Evolutionary conservation across 2,888 invertebrate species (phyloP).

Genomic region (Auanema freiburgensis): DNA sequence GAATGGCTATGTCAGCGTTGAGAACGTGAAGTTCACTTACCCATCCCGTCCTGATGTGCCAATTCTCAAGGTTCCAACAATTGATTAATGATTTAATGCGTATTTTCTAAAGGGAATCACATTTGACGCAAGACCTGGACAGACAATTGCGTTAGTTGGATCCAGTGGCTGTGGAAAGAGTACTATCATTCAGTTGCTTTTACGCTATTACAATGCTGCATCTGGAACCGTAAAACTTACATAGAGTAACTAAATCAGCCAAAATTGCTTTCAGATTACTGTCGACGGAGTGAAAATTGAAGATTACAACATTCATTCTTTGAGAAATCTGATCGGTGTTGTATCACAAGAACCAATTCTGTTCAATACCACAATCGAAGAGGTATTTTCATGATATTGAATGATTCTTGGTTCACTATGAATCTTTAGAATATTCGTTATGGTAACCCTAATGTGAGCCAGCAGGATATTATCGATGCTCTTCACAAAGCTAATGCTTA

Average conservation of each 20-base stretch:
- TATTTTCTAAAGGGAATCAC: constrained; percentile 30
- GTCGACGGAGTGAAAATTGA: constrained; percentile 67
- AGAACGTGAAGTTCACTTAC: constrained; percentile 67
- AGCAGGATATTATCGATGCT: constrained; percentile 46
- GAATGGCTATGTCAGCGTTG: constrained; percentile 66
- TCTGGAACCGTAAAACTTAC: constrained; percentile 31
- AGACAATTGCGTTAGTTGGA: constrained; percentile 60
- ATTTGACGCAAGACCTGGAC: constrained; percentile 47
- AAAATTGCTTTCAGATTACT: constrained; percentile 48
- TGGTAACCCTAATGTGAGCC: constrained; percentile 41
- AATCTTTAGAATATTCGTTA: constrained; percentile 66
- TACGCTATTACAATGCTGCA: constrained; percentile 54
- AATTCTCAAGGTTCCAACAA: constrained; percentile 44
- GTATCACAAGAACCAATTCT: constrained; percentile 70
- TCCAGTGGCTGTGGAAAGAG: constrained; percentile 56
- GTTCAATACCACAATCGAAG: constrained; percentile 69
- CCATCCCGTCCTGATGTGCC: constrained; percentile 65
- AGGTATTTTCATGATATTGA: constrained; percentile 66
- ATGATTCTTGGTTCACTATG: constrained; percentile 5
- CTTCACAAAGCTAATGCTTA: constrained; percentile 66
- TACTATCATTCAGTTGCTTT: constrained; percentile 50
- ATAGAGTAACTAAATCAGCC: no score
- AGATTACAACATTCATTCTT: constrained; percentile 67
- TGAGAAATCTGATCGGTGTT: constrained; percentile 65
- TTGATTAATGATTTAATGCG: background rate